phyloP scores from a whole-genome alignment of 1,140 invertebrate genomes.

The Drosophila pachea region DNA sequence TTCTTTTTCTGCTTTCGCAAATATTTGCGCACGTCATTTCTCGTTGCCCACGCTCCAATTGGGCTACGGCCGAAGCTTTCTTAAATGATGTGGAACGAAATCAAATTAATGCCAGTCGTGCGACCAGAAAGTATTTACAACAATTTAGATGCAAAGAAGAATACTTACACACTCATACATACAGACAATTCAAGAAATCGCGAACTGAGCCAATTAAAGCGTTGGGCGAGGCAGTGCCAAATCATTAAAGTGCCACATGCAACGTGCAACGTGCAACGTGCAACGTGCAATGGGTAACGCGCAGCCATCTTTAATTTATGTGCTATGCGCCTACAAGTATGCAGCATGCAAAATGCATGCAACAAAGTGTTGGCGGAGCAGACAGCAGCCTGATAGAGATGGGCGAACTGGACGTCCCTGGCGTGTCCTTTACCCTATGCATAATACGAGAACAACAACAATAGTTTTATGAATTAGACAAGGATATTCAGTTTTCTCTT shows the following conservation, averaged over 20 bases:
- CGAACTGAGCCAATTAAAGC: constrained; percentile 55
- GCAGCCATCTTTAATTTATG: constrained; percentile 49
- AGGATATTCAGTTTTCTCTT: too few relatives aligned
- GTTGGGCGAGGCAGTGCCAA: constrained; percentile 42
- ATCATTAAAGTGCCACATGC: constrained; percentile 49
- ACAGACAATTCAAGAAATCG: not conserved
- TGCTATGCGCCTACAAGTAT: constrained; percentile 9
- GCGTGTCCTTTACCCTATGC: not conserved
- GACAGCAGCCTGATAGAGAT: not conserved
- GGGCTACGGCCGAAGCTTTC: constrained; percentile 43
- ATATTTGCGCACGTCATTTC: constrained; percentile 68
- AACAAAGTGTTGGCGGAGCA: constrained; percentile 25
- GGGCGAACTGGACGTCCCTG: not conserved
- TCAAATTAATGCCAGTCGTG: constrained; percentile 73
- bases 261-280: constrained; percentile 33
- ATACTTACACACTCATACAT: constrained; percentile 7
- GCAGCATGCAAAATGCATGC: constrained; percentile 36
- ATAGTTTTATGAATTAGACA: too few relatives aligned
- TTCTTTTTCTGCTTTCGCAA: constrained; percentile 40
- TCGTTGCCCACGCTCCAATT: constrained; percentile 43
- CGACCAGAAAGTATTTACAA: constrained; percentile 35
- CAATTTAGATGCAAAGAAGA: constrained; percentile 5
- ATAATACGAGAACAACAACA: not conserved
- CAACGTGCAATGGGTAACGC: constrained; percentile 20
- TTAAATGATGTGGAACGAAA: constrained; percentile 71